A percentile compares a stretch with the other conserved stretches of the same genome.
Evolutionary conservation across 37 sponge, comb jelly and placozoan species (phyloP).

Genomic region (Bolinopsis microptera): DNA sequence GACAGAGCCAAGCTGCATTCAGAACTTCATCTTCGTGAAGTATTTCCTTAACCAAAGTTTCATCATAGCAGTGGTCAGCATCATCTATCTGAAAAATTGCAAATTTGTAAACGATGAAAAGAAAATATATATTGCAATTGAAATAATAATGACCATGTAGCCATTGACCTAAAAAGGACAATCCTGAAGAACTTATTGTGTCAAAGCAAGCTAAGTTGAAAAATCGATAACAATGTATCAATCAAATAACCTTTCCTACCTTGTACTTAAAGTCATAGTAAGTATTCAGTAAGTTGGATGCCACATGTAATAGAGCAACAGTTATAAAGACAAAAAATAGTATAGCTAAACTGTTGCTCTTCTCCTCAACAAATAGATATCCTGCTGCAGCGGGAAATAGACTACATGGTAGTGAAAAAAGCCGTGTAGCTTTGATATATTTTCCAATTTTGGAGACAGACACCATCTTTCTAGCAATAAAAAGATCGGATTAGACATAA

Average conservation of each 20-base stretch:
- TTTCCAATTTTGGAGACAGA: neutral
- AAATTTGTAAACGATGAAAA: neutral
- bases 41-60: slow-evolving; percentile 2
- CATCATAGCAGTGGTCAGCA: neutral
- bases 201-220: too few relatives aligned
- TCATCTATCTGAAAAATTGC: slow-evolving; percentile 59
- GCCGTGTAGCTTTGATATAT: neutral
- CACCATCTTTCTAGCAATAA: too few relatives aligned
- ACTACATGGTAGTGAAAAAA: slow-evolving; percentile 34
- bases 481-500: too few relatives aligned
- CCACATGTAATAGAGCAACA: slow-evolving; percentile 14
- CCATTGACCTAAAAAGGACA: too few relatives aligned
- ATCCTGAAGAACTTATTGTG: too few relatives aligned
- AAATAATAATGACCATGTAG: too few relatives aligned
- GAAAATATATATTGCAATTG: neutral
- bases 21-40: slow-evolving; percentile 35
- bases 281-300: slow-evolving; percentile 4
- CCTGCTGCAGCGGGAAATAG: neutral
- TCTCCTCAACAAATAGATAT: neutral
- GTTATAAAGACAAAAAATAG: neutral
- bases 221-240: too few relatives aligned
- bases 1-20: slow-evolving; percentile 16
- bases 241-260: too few relatives aligned
- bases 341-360: neutral
- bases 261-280: slow-evolving; percentile 30